A percentile compares a stretch with the other conserved stretches of the same genome.
phyloP scores from a whole-genome alignment of 2,888 invertebrate species.

The Drosophila setosimentum region DNA sequence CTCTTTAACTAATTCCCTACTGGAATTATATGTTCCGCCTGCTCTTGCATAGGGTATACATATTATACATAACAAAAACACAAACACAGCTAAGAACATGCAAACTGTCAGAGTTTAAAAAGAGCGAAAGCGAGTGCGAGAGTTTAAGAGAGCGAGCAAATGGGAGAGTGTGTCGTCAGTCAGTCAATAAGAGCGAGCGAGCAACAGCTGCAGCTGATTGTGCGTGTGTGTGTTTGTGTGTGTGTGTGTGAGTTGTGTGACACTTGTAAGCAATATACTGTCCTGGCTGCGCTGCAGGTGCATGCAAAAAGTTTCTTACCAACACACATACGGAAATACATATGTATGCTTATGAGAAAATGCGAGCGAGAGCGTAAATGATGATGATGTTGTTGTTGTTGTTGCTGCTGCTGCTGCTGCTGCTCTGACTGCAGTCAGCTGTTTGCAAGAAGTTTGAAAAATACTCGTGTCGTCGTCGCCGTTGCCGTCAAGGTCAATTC shows the following conservation, averaged over 20 bases:
- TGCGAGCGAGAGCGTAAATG: slow-evolving; percentile 8
- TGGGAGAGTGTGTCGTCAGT: slow-evolving; percentile 20
- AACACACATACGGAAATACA: slow-evolving; percentile 1
- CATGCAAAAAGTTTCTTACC: slow-evolving; percentile 25
- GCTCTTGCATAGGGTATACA: slow-evolving; percentile 21
- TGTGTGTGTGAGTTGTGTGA: slow-evolving; percentile 34
- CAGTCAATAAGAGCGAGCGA: slow-evolving; percentile 28
- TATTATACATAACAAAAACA: slow-evolving; percentile 13
- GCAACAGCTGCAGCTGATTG: slow-evolving; percentile 59
- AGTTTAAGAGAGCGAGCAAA: slow-evolving; percentile 9
- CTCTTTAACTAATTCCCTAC: background rate
- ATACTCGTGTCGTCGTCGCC: slow-evolving; percentile 33
- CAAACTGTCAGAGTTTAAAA: slow-evolving; percentile 3
- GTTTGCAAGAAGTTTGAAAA: slow-evolving; percentile 55
- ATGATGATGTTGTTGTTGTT: slow-evolving; percentile 13
- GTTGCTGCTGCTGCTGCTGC: slow-evolving; percentile 13
- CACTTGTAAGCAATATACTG: slow-evolving; percentile 53
- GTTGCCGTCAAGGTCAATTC: slow-evolving; percentile 65
- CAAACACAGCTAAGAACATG: slow-evolving; percentile 8
- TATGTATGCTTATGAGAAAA: slow-evolving; percentile 4
- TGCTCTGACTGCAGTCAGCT: slow-evolving; percentile 42
- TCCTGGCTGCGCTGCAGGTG: slow-evolving; percentile 31
- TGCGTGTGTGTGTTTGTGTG: slow-evolving; percentile 13
- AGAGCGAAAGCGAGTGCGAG: slow-evolving; percentile 8
- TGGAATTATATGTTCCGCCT: background rate